phyloP scores from a whole-genome alignment of 2,797 vertebrate species.

The Sorex maritimensis region DNA sequence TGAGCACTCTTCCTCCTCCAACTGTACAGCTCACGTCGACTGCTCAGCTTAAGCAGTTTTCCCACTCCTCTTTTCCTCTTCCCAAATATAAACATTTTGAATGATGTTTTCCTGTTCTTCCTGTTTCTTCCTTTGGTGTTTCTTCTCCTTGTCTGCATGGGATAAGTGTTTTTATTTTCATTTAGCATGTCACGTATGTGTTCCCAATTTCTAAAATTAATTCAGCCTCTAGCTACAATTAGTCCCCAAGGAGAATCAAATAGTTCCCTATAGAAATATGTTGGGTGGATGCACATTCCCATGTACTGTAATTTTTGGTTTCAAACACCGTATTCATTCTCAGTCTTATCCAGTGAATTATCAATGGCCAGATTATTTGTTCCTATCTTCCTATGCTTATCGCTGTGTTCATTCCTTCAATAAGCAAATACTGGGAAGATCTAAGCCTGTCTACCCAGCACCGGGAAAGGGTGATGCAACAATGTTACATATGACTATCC shows the following conservation, averaged over 20 bases:
- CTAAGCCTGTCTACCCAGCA: not conserved
- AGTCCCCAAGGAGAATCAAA: constrained; percentile 23
- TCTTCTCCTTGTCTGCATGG: constrained; percentile 38
- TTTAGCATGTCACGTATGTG: not conserved
- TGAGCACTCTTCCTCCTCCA: constrained; percentile 26
- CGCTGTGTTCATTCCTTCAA: constrained; percentile 39
- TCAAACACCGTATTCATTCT: constrained; percentile 18
- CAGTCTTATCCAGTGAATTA: not conserved
- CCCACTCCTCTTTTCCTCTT: constrained; percentile 59
- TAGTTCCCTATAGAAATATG: not conserved
- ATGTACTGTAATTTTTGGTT: not conserved
- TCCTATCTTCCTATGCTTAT: not conserved
- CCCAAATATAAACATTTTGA: constrained; percentile 75
- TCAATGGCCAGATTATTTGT: constrained; percentile 34
- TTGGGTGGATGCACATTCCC: not conserved
- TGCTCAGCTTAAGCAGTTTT: constrained; percentile 58
- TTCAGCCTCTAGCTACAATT: constrained; percentile 23
- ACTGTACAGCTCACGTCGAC: not conserved
- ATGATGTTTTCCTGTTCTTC: constrained; percentile 42
- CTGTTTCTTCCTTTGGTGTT: constrained; percentile 57
- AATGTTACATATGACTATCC: not conserved
- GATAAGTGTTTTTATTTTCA: constrained; percentile 14
- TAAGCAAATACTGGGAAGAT: constrained; percentile 3
- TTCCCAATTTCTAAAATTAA: constrained; percentile 9
- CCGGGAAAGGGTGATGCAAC: not conserved